These are phyloP conservation scores for Oreochromis grahami DNA, from an alignment of 2,797 vertebrate species.

Conservation along the genomic window DNA sequence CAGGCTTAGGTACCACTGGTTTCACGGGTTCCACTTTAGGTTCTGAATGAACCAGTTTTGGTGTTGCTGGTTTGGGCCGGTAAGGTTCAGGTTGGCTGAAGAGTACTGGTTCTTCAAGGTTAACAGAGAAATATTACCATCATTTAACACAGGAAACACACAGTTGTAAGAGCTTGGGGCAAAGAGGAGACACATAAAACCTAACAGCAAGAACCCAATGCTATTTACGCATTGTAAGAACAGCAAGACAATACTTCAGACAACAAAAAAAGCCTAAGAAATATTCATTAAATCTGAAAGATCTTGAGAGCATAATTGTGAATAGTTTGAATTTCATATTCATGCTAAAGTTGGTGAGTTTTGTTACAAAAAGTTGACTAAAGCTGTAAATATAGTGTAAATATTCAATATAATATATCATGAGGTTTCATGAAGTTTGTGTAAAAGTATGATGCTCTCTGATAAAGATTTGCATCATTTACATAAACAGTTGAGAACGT, in stretches of 20 bases:
- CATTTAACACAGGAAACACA: conserved; percentile 18
- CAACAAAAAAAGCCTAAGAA: not conserved
- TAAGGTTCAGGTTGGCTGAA: conserved; percentile 22
- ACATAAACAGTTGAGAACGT: not conserved
- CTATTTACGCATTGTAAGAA: conserved; percentile 56
- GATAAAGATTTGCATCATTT: not conserved
- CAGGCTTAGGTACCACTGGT: not conserved
- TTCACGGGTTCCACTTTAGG: conserved; percentile 12
- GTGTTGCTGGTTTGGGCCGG: conserved; percentile 39
- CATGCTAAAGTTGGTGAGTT: not conserved
- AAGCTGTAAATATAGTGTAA: not conserved
- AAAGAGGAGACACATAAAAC: not conserved
- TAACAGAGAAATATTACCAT: conserved; percentile 66
- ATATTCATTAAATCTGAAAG: not conserved
- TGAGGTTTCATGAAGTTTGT: not conserved
- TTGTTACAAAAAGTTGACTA: not conserved
- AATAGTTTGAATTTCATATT: not conserved
- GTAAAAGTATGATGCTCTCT: not conserved
- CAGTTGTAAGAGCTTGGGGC: conserved; percentile 7
- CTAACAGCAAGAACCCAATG: not conserved
- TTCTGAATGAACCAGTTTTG: conserved; percentile 32
- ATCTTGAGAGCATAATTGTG: not conserved
- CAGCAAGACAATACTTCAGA: not conserved
- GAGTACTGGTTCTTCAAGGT: conserved; percentile 61
- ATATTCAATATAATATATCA: not conserved